phyloP scores from a whole-genome alignment of 2,113 vertebrate species.

The Microcebus murinus region DNA sequence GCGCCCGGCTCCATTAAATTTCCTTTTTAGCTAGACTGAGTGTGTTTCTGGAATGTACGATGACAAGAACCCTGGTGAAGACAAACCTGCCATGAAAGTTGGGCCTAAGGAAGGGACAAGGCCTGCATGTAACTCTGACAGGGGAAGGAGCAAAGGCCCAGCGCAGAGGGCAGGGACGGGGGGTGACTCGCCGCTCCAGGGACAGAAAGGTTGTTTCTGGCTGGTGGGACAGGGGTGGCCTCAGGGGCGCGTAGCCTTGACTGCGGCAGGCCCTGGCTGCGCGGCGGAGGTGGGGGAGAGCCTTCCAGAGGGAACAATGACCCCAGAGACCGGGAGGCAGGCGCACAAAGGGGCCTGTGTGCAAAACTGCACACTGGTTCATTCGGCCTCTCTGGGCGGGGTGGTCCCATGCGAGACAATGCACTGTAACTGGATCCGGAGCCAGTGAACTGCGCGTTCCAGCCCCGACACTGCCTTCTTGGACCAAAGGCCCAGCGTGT shows the following conservation, averaged over 20 bases:
- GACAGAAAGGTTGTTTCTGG: background rate
- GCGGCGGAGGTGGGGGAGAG: background rate
- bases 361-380: background rate
- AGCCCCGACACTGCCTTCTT: background rate
- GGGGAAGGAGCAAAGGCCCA: accelerated
- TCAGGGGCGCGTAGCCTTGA: accelerated
- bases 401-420: accelerated
- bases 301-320: background rate
- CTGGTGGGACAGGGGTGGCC: accelerated
- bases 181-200: background rate
- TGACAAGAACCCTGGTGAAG: accelerated
- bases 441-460: background rate
- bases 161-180: accelerated
- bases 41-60: background rate
- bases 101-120: background rate
- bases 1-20: no score
- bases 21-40: background rate
- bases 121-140: accelerated
- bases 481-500: background rate
- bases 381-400: background rate
- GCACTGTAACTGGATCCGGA: background rate
- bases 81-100: background rate
- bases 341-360: background rate
- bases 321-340: accelerated
- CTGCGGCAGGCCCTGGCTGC: background rate